These are phyloP conservation scores for Amiota mariae DNA, from an alignment of 2,888 invertebrate genomes.

Conservation along the genomic window DNA sequence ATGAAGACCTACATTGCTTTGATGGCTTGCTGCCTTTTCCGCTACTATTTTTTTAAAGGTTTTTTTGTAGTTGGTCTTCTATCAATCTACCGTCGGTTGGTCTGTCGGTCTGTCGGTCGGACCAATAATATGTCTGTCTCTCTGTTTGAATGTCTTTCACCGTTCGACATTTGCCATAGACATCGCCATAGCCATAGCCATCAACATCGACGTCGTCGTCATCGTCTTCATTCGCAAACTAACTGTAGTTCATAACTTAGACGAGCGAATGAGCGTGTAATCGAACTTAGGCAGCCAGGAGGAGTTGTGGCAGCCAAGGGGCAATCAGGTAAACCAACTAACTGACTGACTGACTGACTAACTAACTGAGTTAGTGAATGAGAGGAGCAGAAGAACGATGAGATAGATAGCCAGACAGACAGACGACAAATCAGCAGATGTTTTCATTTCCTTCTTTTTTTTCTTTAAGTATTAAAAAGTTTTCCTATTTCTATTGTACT, in stretches of 20 bases:
- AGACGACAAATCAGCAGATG: slow-evolving; percentile 53
- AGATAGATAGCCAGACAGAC: too few species aligned
- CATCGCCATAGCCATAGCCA: too few species aligned
- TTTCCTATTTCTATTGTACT: slow-evolving; percentile 3
- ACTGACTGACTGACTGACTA: slow-evolving; percentile 3
- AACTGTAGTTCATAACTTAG: slow-evolving; percentile 66
- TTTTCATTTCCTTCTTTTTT: slow-evolving; percentile 64
- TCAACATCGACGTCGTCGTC: not conserved
- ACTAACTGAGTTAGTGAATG: not conserved
- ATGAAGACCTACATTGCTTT: slow-evolving; percentile 68
- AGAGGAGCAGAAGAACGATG: not conserved
- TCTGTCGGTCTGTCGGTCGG: too few species aligned
- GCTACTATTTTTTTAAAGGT: slow-evolving; percentile 19
- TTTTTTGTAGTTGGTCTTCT: slow-evolving; percentile 13
- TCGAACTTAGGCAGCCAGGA: slow-evolving; percentile 50
- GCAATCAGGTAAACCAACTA: slow-evolving; percentile 1
- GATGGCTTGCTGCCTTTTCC: slow-evolving; percentile 29
- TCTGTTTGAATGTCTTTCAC: not conserved
- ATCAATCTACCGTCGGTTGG: too few species aligned
- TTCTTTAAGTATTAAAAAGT: slow-evolving; percentile 28
- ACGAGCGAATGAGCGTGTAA: slow-evolving; percentile 51
- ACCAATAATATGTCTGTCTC: too few species aligned
- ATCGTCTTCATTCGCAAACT: slow-evolving; percentile 40
- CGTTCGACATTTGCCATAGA: not conserved
- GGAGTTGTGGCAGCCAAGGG: not conserved